phyloP scores from a whole-genome alignment of 2,888 invertebrate genomes.

The Agrenia bidenticulata region DNA sequence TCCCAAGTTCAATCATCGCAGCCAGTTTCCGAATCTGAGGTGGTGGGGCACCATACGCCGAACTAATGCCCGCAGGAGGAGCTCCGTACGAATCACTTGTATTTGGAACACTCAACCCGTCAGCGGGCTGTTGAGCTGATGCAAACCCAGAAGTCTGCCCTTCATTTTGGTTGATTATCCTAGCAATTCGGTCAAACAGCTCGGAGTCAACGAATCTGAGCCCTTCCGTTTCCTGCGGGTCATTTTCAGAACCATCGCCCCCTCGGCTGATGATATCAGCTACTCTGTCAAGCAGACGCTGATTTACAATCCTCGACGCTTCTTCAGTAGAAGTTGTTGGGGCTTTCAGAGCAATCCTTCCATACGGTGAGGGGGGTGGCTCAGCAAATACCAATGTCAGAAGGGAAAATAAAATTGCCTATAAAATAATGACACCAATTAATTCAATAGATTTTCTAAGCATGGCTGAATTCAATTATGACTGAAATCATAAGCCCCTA shows the following conservation, averaged over 20 bases:
- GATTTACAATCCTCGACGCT: constrained; percentile 24
- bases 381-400: background rate
- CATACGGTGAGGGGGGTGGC: constrained; percentile 10
- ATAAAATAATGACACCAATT: background rate
- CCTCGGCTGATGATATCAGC: constrained; percentile 35
- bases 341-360: background rate
- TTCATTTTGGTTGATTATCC: constrained; percentile 38
- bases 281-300: constrained; percentile 31
- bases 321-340: background rate
- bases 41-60: constrained; percentile 15
- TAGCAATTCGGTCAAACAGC: constrained; percentile 35
- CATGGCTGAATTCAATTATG: background rate
- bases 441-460: background rate
- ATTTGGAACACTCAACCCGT: background rate
- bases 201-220: constrained; percentile 31
- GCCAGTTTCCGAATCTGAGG: constrained; percentile 21
- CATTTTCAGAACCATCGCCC: constrained; percentile 28
- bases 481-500: background rate
- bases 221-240: constrained; percentile 28
- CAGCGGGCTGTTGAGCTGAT: background rate
- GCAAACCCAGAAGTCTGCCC: constrained; percentile 4
- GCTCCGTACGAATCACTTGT: constrained; percentile 19
- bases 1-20: constrained; percentile 17
- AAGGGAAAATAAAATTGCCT: background rate
- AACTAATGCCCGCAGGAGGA: constrained; percentile 14